Evolutionary conservation across 1,140 invertebrate species (phyloP).

Genomic region (Bombyx mandarina): DNA sequence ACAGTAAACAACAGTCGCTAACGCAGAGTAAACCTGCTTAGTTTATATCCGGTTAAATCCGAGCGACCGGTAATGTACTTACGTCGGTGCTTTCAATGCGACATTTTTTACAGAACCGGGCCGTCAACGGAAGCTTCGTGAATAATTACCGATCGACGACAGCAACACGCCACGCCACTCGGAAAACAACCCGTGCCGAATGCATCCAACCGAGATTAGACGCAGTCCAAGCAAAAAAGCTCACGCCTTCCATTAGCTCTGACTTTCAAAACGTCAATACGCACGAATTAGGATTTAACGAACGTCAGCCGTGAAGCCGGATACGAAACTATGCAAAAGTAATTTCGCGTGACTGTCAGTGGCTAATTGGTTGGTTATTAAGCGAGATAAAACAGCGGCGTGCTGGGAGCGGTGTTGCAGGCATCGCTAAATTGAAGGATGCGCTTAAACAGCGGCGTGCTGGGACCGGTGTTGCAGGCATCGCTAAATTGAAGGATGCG

Average conservation of each 20-base stretch:
- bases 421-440: conserved; percentile 38
- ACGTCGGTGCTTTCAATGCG: conserved; percentile 8
- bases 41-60: neutral
- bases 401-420: conserved; percentile 2
- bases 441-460: conserved; percentile 8
- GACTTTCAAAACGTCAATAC: conserved; percentile 64
- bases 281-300: conserved; percentile 60
- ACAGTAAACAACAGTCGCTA: too few species aligned
- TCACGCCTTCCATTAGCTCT: conserved; percentile 56
- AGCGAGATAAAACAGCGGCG: conserved; percentile 11
- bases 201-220: conserved; percentile 51
- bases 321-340: conserved; percentile 37
- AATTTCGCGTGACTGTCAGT: conserved; percentile 20
- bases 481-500: conserved; percentile 39
- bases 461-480: conserved; percentile 1
- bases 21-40: too few species aligned
- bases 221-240: conserved; percentile 47
- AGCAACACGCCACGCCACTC: conserved; percentile 56
- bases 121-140: conserved; percentile 46
- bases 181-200: conserved; percentile 57
- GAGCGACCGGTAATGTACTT: neutral
- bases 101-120: conserved; percentile 32
- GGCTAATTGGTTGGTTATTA: conserved; percentile 14
- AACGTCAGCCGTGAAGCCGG: conserved; percentile 21
- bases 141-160: conserved; percentile 61